Percentiles rank a stretch among this genome's conserved stretches.
These are phyloP conservation scores for Antheraea mylitta DNA, from an alignment of 1,140 invertebrate species.

Conservation along the genomic window DNA sequence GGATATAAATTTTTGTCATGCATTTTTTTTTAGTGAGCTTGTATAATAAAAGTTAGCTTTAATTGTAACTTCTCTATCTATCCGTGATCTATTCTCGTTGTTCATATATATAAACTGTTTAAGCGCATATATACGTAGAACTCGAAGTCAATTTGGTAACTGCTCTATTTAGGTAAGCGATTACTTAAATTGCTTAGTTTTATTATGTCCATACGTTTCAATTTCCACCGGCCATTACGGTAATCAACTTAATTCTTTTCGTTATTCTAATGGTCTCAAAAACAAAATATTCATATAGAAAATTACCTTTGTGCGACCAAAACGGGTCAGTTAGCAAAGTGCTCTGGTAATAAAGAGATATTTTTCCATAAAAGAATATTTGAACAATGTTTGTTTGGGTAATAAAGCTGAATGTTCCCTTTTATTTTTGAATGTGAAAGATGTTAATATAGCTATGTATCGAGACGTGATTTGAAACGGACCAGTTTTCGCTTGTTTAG, in stretches of 20 bases:
- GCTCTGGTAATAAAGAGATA: background rate
- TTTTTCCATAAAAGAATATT: background rate
- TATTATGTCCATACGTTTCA: background rate
- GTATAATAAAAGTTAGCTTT: no score
- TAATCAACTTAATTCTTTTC: conserved; percentile 1
- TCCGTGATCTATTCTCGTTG: no score
- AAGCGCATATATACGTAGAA: background rate
- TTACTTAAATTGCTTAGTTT: background rate
- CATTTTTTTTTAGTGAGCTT: no score
- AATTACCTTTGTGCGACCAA: conserved; percentile 2
- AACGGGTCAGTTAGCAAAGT: background rate
- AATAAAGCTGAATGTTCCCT: conserved; percentile 1
- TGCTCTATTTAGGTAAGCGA: background rate
- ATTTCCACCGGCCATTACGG: background rate
- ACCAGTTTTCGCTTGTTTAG: conserved; percentile 25
- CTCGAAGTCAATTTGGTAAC: background rate
- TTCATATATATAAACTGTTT: no score
- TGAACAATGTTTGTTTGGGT: background rate
- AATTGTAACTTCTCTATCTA: no score
- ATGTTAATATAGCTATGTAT: conserved; percentile 20
- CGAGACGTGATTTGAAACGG: background rate
- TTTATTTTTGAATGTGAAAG: background rate
- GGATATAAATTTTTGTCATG: no score
- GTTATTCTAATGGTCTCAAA: background rate
- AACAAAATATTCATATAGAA: conserved; percentile 13